These are phyloP conservation scores for Scrobipalpa costella DNA, from an alignment of 2,888 invertebrate genomes.

Conservation along the genomic window DNA sequence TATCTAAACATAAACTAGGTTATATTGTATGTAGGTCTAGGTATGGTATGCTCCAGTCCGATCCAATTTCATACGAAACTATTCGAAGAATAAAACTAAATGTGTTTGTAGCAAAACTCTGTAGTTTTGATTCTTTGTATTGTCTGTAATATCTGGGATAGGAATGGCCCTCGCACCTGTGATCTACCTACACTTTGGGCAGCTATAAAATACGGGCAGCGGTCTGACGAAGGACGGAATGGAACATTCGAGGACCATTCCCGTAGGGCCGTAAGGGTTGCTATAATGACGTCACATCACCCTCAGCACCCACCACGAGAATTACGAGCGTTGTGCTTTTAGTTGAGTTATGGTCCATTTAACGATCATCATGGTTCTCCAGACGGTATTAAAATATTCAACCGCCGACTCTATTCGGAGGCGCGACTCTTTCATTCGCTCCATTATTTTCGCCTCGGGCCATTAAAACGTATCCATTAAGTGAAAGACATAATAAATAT, in stretches of 20 bases:
- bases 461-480: constrained; percentile 11
- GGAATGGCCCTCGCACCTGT: constrained; percentile 22
- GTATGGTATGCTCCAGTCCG: background rate
- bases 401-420: constrained; percentile 6
- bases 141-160: constrained; percentile 22
- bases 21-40: background rate
- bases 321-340: constrained; percentile 61
- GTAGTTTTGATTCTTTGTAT: constrained; percentile 22
- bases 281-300: constrained; percentile 64
- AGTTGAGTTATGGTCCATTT: constrained; percentile 62
- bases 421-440: background rate
- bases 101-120: constrained; percentile 8
- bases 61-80: constrained; percentile 11
- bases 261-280: constrained; percentile 52
- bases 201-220: constrained; percentile 58
- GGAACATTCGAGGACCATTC: constrained; percentile 62
- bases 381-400: constrained; percentile 33
- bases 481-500: constrained; percentile 13
- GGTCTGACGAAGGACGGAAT: constrained; percentile 65
- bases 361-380: constrained; percentile 54
- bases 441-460: constrained; percentile 16
- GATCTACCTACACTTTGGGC: constrained; percentile 49
- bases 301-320: constrained; percentile 62
- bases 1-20: constrained; percentile 1
- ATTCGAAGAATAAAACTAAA: constrained; percentile 8